Base-by-base conservation (phyloP, 1,140 invertebrate genomes). In the Drosophila melanogaster region DNA sequence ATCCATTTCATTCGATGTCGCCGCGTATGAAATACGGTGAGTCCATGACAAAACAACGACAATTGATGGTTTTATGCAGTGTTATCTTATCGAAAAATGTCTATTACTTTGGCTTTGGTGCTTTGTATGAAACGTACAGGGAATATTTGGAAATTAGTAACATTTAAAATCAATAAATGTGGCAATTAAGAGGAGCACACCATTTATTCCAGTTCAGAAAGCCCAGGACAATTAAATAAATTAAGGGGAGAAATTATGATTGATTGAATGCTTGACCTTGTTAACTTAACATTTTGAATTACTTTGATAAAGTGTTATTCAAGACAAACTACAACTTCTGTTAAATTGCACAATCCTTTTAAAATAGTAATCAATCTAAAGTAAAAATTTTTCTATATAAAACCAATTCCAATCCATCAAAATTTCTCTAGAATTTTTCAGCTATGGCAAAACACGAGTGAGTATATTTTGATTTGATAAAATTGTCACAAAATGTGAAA, bases 1-100 rank as follows among this genome's bases (percentile, higher is more conserved):
- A 78, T 56, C 71, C 37, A 86, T 86, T 86, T 76, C 69, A 61
- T 75, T 81, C 53, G 49, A 55, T 66, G 65, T 46, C 65, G 38
- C 49, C 24, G 50, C 19, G 17, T 26, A 67, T 67, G 64, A 67
- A 67, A 26, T 51, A 67, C 64, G 26, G 6, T 22, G 26, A 22
- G 47, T 15, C 40, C 11, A 35, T 10, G 35, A 59, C 66, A 51
- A 33, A 37, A 51, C 51, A 73, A 73, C 24, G 38, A 53, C 57
- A 66, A 61, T 17, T 41, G 35, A 69, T 61, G 62, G 51, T 59
- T 60, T 51, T 24, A 26, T 22, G 41, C 30, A 67, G 56, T 55
- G 62, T 12, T 64, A 70, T 70, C 43, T 49, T 37, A 53, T 51
- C 64, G 15, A 37, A 26, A 65, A 35, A 37, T 37, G 37, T 67